A percentile compares a stretch with the other conserved stretches of the same genome.
phyloP scores from a whole-genome alignment of 2,113 vertebrate genomes.

The Xiphorhynchus elegans region DNA sequence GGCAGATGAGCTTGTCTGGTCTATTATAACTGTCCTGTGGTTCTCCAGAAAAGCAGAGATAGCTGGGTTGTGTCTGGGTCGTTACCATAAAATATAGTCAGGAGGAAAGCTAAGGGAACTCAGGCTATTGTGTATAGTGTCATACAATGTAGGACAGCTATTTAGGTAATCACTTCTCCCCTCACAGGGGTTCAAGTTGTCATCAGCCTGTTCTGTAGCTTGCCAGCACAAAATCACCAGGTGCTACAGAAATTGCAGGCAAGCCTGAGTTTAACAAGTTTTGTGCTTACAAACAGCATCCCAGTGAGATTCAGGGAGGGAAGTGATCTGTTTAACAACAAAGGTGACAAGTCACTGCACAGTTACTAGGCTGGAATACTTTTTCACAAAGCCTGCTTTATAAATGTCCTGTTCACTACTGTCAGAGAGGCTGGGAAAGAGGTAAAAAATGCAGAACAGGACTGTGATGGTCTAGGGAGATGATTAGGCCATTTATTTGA shows the following conservation, averaged over 20 bases:
- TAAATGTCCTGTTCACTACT: neutral
- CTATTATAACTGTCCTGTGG: neutral
- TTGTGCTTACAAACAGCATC: neutral
- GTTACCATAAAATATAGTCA: neutral
- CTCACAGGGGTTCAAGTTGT: neutral
- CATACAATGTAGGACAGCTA: conserved; percentile 21
- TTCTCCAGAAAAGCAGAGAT: neutral
- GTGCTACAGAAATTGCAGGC: neutral
- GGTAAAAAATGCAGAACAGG: neutral
- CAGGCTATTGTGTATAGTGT: neutral
- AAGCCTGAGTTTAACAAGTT: neutral
- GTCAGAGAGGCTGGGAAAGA: neutral
- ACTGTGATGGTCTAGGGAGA: neutral
- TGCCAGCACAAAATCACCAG: conserved; percentile 8
- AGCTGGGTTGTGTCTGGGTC: neutral
- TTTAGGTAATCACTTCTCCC: conserved; percentile 25
- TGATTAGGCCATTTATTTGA: neutral
- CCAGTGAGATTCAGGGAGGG: neutral
- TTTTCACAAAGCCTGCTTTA: neutral
- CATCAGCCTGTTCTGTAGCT: neutral
- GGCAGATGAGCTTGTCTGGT: neutral
- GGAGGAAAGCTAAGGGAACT: neutral
- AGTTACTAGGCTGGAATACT: neutral
- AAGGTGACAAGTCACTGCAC: conserved; percentile 1
- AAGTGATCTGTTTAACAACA: neutral